Percentiles rank a stretch among this genome's conserved stretches.
Conservation (phyloP, 2,113 vertebrate genomes). For the Labeo catla region DNA sequence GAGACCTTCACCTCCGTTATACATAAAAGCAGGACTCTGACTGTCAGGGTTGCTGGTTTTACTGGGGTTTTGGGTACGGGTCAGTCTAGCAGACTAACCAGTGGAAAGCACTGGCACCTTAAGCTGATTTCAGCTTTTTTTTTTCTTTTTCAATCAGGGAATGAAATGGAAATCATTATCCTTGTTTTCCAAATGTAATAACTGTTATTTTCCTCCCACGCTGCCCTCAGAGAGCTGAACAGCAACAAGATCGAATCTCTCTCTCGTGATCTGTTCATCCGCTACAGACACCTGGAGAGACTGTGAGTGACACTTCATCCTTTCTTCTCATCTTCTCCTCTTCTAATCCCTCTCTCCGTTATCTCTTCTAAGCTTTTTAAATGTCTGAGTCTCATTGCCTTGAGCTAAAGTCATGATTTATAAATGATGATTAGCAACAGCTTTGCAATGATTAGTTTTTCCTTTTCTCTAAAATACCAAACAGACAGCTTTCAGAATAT, state of each 20-base stretch:
- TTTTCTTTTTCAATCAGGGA: not conserved
- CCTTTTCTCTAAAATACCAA: not conserved
- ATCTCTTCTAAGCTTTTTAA: not conserved
- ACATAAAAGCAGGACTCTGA: not conserved
- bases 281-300: constrained; percentile 64
- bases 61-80: not conserved
- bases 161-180: not conserved
- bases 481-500: not conserved
- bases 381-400: constrained; percentile 11
- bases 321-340: constrained; percentile 1
- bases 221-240: constrained; percentile 68
- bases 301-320: constrained; percentile 65
- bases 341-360: not conserved
- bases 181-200: not conserved
- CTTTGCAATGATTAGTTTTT: not conserved
- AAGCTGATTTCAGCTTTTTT: not conserved
- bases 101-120: not conserved
- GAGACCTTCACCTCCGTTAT: not conserved
- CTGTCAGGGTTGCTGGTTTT: not conserved
- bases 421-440: not conserved
- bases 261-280: constrained; percentile 60
- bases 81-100: not conserved
- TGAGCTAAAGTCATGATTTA: not conserved
- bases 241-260: constrained; percentile 64
- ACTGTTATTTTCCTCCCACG: not conserved